Base-by-base conservation (phyloP, 2,797 vertebrate genomes). In the Platalea minor region DNA sequence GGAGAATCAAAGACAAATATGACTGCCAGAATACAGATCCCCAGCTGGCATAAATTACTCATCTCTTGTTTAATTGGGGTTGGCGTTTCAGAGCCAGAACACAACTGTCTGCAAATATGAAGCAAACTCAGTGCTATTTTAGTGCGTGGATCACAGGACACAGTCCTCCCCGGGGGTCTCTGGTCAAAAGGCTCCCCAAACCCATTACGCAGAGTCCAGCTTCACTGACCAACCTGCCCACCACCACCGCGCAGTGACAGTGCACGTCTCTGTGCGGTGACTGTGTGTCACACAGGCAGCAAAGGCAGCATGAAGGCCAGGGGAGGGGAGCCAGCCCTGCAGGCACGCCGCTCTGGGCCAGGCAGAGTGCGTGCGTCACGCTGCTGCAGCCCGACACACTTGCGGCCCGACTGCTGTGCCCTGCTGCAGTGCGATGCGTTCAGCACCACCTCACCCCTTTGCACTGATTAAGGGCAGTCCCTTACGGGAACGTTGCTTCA, bases 101-200 rank as follows among this genome's bases (percentile, higher is more conserved):
- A 24, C 2, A 9, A 17, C 24, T 7, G 7, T 10, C 83, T 64
- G 68, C 0, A 4, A 39, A 35, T 1, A 26, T 0, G 0, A 68
- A 78, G 70, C 39, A 46, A 73, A 50, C 43, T 59, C 46, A 0
- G 5, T 0, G 2, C 46, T 82, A 9, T 57, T 45, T 50, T 31
- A 75, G 54, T 0, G 3, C 1, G 2, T 0, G 2, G 43, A 26
- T 51, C 69, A 41, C 73, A 33, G 39, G 59, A 11, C 1, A 1
- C 2, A 2, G 24, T 8, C 51, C 23, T 84, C 10, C 43, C 45
- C 37, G 33, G 16, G 19, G 4, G 2, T 13, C 19, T 18, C n/a
- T 33, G 26, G 4, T 31, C 25, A 24, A 67, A 74, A 56, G 43
- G 11, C 8, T 53, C 29, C 31, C 46, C 2, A 1, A 12, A 28